Conservation (phyloP, 2,113 vertebrate species). For the mouse (Mus musculus) region GRCm39 chr7:52643501-52644000, state of each 20-base stretch:
- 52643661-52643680: background rate
- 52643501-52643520: background rate
- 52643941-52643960: background rate
- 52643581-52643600: background rate
- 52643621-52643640: background rate
- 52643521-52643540: background rate
- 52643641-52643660: too few relatives aligned
- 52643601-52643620: background rate
- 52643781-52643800: background rate
- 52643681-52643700: too few relatives aligned
- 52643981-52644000: background rate
- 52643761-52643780: background rate
- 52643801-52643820: background rate
- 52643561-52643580: background rate
- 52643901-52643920: background rate
- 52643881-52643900: slow-evolving; percentile 37
- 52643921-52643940: background rate
- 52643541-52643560: background rate
- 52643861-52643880: slow-evolving; percentile 6
- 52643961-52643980: background rate
- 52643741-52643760: background rate
- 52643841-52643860: slow-evolving; percentile 3
- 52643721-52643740: background rate
- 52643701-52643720: background rate
- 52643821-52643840: background rate